phyloP scores from a whole-genome alignment of 2,113 vertebrate genomes.

The Dipodomys ordii region DNA sequence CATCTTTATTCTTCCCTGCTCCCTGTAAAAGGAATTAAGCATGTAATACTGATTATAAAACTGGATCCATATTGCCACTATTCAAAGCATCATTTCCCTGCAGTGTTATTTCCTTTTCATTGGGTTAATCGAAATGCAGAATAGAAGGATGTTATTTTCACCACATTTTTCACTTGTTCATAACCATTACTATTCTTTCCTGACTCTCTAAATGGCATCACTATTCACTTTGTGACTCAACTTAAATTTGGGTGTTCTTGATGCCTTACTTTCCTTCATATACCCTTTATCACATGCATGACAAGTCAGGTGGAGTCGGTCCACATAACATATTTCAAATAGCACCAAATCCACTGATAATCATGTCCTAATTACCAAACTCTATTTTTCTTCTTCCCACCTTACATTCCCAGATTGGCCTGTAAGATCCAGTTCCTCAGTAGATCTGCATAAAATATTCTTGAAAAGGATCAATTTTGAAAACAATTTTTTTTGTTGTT shows the following conservation, averaged over 20 bases:
- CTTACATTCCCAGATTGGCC: background rate
- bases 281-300: background rate
- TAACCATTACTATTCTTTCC: background rate
- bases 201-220: background rate
- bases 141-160: conserved; percentile 75
- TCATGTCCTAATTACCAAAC: background rate
- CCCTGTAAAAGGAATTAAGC: conserved; percentile 64
- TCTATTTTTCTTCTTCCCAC: background rate
- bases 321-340: background rate
- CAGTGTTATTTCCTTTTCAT: conserved; percentile 62
- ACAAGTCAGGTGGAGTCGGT: background rate
- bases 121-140: conserved; percentile 81
- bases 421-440: background rate
- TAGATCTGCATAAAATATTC: background rate
- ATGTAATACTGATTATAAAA: conserved; percentile 52
- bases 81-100: conserved; percentile 57
- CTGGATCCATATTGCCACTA: background rate
- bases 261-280: background rate
- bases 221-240: background rate
- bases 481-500: too few species aligned
- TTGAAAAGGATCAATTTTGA: background rate
- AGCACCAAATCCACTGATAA: background rate
- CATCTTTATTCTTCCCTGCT: conserved; percentile 31
- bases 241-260: background rate
- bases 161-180: conserved; percentile 24